Conservation (phyloP, 2,888 invertebrate species). For the Troilus luridus region DNA sequence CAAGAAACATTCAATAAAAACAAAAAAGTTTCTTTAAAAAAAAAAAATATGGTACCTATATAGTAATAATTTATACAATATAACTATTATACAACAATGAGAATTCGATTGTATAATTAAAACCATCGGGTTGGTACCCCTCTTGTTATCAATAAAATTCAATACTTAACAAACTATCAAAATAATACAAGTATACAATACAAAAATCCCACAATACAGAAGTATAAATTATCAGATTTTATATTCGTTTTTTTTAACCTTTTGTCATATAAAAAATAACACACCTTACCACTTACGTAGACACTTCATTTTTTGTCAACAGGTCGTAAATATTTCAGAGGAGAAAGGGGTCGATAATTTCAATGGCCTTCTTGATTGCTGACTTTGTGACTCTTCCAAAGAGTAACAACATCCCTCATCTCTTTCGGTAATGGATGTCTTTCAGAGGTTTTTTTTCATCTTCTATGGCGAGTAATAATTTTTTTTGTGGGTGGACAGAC, state of each 20-base stretch:
- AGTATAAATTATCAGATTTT: background rate
- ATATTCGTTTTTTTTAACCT: background rate
- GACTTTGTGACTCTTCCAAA: slow-evolving; percentile 30
- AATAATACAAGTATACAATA: too few species aligned
- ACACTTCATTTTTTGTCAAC: slow-evolving; percentile 42
- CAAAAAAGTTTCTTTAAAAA: too few species aligned
- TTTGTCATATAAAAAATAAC: background rate
- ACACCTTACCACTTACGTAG: background rate
- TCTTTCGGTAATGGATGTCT: slow-evolving; percentile 1
- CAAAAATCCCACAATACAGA: background rate
- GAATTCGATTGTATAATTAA: too few species aligned
- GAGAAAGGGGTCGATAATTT: slow-evolving; percentile 48
- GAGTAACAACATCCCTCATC: slow-evolving; percentile 50
- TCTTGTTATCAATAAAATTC: background rate
- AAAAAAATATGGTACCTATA: too few species aligned
- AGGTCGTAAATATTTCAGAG: slow-evolving; percentile 44
- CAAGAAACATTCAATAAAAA: too few species aligned
- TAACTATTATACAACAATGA: too few species aligned
- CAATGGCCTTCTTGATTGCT: slow-evolving; percentile 47
- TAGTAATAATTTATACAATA: too few species aligned
- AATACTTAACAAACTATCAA: background rate
- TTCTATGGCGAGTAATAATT: slow-evolving; percentile 22
- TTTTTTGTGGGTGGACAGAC: slow-evolving; percentile 49
- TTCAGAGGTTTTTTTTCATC: slow-evolving; percentile 4
- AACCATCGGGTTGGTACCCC: too few species aligned